phyloP scores from a whole-genome alignment of 2,888 invertebrate species.

The Scrobipalpa atriplicella region DNA sequence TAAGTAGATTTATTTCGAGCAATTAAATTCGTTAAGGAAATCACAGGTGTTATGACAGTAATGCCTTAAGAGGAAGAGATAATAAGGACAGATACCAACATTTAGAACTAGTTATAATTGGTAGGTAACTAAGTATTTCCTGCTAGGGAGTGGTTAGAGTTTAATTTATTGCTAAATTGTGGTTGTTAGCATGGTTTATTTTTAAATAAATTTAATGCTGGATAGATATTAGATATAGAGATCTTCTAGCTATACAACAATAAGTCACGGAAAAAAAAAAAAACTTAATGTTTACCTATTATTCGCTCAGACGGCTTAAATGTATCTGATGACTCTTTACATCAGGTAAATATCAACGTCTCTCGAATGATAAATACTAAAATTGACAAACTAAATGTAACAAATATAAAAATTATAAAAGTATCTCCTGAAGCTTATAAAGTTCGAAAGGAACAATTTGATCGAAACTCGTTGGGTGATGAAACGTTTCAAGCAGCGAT shows the following conservation, averaged over 20 bases:
- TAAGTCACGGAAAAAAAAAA: too few relatives aligned
- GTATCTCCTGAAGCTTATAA: too few relatives aligned
- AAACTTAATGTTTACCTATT: too few relatives aligned
- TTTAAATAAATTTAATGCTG: neutral
- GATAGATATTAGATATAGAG: too few relatives aligned
- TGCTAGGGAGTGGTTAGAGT: neutral
- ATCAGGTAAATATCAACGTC: too few relatives aligned
- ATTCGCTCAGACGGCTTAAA: too few relatives aligned
- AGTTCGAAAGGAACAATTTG: neutral
- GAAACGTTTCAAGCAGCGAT: neutral
- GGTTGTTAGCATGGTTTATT: neutral
- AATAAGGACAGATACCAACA: neutral
- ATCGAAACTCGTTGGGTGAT: neutral
- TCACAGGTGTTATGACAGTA: constrained; percentile 5
- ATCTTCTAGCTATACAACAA: too few relatives aligned
- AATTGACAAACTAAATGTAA: too few relatives aligned
- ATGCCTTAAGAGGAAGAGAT: constrained; percentile 12
- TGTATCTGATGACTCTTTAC: too few relatives aligned
- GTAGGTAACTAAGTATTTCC: neutral
- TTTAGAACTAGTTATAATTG: neutral
- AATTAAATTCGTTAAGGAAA: neutral
- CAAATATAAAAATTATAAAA: too few relatives aligned
- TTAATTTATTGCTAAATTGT: neutral
- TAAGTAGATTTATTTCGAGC: constrained; percentile 1
- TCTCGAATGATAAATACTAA: too few relatives aligned